Base-by-base conservation (phyloP, 2,113 vertebrate species). In the Spheniscus mendiculus region DNA sequence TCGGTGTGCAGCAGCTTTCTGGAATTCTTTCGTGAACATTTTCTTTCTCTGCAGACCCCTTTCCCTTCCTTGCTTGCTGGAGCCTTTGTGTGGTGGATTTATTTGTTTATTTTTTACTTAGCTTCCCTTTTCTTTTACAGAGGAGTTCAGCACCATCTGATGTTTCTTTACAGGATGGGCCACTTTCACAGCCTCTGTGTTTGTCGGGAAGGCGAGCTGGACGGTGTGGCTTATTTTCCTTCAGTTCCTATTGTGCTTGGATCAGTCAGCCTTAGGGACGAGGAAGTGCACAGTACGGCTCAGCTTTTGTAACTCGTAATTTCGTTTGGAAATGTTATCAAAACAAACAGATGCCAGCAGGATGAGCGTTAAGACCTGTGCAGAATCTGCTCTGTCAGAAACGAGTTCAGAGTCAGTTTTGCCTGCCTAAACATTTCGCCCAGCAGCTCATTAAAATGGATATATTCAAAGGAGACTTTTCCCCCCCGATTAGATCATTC, bases 391-490 rank as follows among this genome's bases (percentile, higher is more conserved):
- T 91, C 49, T 18, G 66, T 87, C 85, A 86, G 78, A 78, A 80
- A 73, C 7, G 4, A 71, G 93, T 56, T 95, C 79, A 4, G 88
- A 80, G 85, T 63, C 87, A 83, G 77, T 74, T 96, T 9, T 96
- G 92, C 94, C 77, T 97, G 97, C 94, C 95, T 77, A 58, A 95
- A 97, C 94, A 65, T 52, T 96, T 92, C 22, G 1, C 93, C 73
- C 78, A 74, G 83, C 96, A 90, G 80, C 82, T 95, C 87, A 66
- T 96, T 94, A 91, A 49, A 49, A 45, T 53, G 73, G 71, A 92
- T 91, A 20, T 83, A 83, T 78, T 82, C 91, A 85, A 45, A 93
- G 94, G 89, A 95, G 65, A 45, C 63, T 87, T 50, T 1, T 6
- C 34, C 55, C 44, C 42, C 25, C 49, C 40, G 7, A 89, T 88